phyloP scores from a whole-genome alignment of 1,140 invertebrate species.

The Solenopsis fugax region DNA sequence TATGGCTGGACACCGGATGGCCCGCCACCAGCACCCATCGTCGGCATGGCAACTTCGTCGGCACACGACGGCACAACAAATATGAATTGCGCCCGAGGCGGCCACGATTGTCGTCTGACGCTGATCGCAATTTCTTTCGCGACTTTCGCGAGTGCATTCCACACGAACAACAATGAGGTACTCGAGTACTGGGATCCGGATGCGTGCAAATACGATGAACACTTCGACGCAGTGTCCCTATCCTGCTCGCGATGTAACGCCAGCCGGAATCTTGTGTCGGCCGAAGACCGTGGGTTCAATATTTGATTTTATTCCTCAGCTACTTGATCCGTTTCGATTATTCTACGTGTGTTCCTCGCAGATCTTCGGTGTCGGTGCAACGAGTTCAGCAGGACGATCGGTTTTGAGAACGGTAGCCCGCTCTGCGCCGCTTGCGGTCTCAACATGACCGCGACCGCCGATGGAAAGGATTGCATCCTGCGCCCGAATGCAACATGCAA shows the following conservation, averaged over 20 bases:
- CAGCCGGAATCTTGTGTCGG: slow-evolving; percentile 34
- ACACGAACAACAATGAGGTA: slow-evolving; percentile 28
- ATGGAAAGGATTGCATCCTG: slow-evolving; percentile 82
- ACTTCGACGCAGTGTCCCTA: slow-evolving; percentile 29
- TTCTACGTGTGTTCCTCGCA: background rate
- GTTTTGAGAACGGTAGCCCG: slow-evolving; percentile 74
- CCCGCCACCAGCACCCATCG: background rate
- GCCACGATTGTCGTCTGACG: background rate
- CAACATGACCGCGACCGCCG: slow-evolving; percentile 78
- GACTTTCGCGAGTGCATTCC: slow-evolving; percentile 11
- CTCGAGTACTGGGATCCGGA: slow-evolving; percentile 14
- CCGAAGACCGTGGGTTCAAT: slow-evolving; percentile 4
- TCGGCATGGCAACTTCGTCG: slow-evolving; percentile 30
- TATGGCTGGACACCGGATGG: background rate
- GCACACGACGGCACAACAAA: slow-evolving; percentile 22
- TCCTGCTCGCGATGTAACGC: slow-evolving; percentile 36
- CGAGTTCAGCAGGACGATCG: slow-evolving; percentile 77
- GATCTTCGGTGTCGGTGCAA: slow-evolving; percentile 35
- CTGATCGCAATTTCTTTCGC: slow-evolving; percentile 21
- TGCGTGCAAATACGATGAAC: slow-evolving; percentile 21
- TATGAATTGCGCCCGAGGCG: slow-evolving; percentile 17
- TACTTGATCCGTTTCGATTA: background rate
- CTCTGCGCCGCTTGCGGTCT: slow-evolving; percentile 78
- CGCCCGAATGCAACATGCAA: slow-evolving; percentile 80
- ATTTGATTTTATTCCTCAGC: background rate